These are phyloP conservation scores for Drosophila tani DNA, from an alignment of 1,140 invertebrate species.

Conservation along the genomic window DNA sequence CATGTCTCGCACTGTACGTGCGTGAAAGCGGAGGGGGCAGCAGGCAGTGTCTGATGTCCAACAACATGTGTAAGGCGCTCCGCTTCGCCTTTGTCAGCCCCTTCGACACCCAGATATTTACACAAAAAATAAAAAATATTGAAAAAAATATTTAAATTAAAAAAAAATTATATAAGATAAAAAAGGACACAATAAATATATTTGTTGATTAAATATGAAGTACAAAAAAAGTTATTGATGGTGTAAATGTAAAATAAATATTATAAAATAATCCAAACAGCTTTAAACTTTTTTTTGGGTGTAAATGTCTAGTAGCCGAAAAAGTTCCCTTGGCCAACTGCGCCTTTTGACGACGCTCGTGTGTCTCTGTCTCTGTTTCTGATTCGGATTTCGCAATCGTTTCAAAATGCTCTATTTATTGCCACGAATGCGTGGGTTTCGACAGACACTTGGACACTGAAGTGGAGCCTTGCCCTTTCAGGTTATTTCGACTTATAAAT, in stretches of 20 bases:
- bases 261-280: not conserved
- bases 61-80: conserved; percentile 52
- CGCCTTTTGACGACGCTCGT: conserved; percentile 49
- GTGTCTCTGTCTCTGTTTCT: conserved; percentile 44
- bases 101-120: conserved; percentile 1
- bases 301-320: conserved; percentile 26
- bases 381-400: conserved; percentile 59
- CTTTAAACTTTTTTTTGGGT: not conserved
- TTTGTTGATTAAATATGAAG: not conserved
- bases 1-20: conserved; percentile 25
- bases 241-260: not conserved
- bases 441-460: conserved; percentile 4
- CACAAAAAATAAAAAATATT: not conserved
- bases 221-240: too few relatives aligned
- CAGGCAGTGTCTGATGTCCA: conserved; percentile 38
- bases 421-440: conserved; percentile 7
- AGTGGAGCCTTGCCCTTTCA: conserved; percentile 39
- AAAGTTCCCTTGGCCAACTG: conserved; percentile 63
- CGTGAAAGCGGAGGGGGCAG: not conserved
- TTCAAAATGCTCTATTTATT: conserved; percentile 37
- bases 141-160: too few relatives aligned
- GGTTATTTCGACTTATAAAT: conserved; percentile 13
- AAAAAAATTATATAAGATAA: too few relatives aligned
- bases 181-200: too few relatives aligned
- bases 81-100: not conserved